Conservation (phyloP, 2,888 invertebrate genomes). For the Seira ritae region DNA sequence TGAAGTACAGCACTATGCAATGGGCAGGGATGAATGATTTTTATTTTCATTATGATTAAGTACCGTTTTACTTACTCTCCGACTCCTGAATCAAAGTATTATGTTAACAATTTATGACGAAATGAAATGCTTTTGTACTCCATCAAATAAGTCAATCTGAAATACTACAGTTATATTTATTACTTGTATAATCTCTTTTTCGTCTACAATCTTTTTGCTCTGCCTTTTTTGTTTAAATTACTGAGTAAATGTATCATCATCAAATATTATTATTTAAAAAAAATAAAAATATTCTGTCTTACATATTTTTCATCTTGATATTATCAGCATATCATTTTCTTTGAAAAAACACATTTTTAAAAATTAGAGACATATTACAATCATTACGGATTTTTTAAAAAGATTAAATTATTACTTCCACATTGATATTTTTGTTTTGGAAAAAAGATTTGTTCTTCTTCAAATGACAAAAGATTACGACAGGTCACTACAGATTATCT, state of each 20-base stretch:
- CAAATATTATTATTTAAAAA: conserved; percentile 59
- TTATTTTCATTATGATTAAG: no score
- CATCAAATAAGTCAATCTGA: no score
- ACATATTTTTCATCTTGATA: conserved; percentile 63
- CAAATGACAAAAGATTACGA: conserved; percentile 52
- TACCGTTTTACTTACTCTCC: no score
- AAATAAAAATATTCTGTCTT: conserved; percentile 65
- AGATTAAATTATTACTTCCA: no score
- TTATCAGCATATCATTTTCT: conserved; percentile 50
- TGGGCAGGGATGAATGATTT: no score
- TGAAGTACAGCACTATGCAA: no score
- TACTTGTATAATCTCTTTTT: conserved; percentile 61
- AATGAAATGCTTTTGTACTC: no score
- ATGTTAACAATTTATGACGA: no score
- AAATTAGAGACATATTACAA: conserved; percentile 52
- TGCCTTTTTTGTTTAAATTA: conserved; percentile 44
- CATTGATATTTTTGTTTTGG: no score
- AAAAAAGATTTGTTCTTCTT: no score
- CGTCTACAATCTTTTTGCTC: conserved; percentile 56
- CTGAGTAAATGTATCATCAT: conserved; percentile 56
- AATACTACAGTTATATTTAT: conserved; percentile 58
- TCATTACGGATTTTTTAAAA: conserved; percentile 42
- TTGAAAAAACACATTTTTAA: conserved; percentile 57
- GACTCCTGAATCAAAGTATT: no score
- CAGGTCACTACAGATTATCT: conserved; percentile 61